Conservation (phyloP, 2,797 vertebrate species). For the Hoplostethus mediterraneus region DNA sequence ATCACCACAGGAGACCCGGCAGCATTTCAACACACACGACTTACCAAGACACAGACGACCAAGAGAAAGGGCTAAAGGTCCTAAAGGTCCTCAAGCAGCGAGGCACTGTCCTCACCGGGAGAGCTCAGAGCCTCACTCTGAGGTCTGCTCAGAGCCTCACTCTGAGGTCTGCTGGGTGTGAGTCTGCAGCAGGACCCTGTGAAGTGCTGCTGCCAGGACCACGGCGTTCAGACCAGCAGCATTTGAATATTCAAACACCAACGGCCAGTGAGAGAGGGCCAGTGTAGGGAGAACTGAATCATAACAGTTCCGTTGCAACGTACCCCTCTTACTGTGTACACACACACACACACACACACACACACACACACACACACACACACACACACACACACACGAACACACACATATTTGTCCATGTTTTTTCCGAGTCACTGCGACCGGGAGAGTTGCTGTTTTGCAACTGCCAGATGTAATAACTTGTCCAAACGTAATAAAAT, state of each 20-base stretch:
- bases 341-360: constrained; percentile 20
- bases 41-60: constrained; percentile 50
- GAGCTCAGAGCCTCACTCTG: too few relatives aligned
- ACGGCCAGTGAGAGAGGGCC: constrained; percentile 63
- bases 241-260: constrained; percentile 83
- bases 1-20: constrained; percentile 8
- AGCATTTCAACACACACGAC: constrained; percentile 42
- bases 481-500: too few relatives aligned
- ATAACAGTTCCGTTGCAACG: constrained; percentile 45
- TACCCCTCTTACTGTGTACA: constrained; percentile 1
- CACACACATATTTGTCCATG: background rate
- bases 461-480: too few relatives aligned
- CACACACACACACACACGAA: constrained; percentile 9
- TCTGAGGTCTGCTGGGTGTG: constrained; percentile 9
- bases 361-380: constrained; percentile 9
- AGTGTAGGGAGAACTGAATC: constrained; percentile 75
- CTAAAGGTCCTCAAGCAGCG: background rate
- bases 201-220: background rate
- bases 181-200: background rate
- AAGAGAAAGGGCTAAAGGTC: constrained; percentile 10
- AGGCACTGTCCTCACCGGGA: background rate
- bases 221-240: constrained; percentile 46
- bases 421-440: background rate
- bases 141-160: too few relatives aligned
- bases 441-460: background rate